phyloP scores from a whole-genome alignment of 2,113 vertebrate genomes.

The Leptosomus discolor region DNA sequence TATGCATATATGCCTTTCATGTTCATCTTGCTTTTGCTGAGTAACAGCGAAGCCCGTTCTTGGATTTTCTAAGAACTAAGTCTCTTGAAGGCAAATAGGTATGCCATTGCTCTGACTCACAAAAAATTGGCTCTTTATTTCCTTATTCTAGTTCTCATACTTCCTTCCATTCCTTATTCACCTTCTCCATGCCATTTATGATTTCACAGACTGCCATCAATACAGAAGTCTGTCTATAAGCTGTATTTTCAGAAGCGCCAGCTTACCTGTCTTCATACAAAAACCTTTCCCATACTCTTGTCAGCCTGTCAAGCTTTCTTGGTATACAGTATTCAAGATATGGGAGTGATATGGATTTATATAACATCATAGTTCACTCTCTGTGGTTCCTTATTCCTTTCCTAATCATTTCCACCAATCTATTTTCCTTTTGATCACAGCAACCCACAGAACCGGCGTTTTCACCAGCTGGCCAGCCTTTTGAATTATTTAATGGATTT shows the following conservation, averaged over 20 bases:
- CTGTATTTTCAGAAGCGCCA: background rate
- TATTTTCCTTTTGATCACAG: background rate
- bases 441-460: background rate
- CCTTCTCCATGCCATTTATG: background rate
- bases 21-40: background rate
- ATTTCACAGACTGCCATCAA: background rate
- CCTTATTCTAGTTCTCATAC: background rate
- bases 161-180: background rate
- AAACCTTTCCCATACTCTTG: background rate
- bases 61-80: background rate
- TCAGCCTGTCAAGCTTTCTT: background rate
- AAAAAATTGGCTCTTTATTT: background rate
- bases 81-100: background rate
- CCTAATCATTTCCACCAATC: background rate
- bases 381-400: background rate
- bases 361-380: background rate
- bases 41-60: background rate
- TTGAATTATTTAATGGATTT: background rate
- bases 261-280: background rate
- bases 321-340: background rate
- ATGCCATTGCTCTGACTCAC: background rate
- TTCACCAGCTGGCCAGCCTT: background rate
- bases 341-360: background rate
- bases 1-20: background rate
- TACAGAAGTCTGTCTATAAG: background rate